Evolutionary conservation across 2,888 invertebrate species (phyloP).

Genomic region (Formica aserva): DNA sequence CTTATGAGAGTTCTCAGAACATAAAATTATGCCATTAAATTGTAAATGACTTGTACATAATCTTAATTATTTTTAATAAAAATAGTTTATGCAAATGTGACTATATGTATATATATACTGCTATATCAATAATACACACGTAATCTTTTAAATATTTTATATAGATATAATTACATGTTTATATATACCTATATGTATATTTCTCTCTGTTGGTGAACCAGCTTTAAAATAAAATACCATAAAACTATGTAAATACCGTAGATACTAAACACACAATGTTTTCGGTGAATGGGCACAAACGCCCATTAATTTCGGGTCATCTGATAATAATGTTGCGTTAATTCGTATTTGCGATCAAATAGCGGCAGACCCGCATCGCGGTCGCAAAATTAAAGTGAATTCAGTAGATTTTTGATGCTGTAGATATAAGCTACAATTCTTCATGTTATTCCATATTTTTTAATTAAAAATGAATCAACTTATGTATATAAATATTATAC

Average conservation of each 20-base stretch:
- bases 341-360: conserved; percentile 14
- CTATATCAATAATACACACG: not conserved
- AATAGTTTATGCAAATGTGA: no score
- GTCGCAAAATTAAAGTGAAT: conserved; percentile 5
- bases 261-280: conserved; percentile 1
- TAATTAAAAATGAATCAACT: not conserved
- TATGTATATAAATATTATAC: not conserved
- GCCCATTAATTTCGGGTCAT: conserved; percentile 11
- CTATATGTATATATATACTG: not conserved
- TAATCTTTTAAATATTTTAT: not conserved
- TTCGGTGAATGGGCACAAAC: not conserved
- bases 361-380: not conserved
- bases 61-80: no score
- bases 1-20: no score
- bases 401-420: not conserved
- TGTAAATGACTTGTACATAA: no score
- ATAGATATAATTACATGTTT: not conserved
- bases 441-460: not conserved
- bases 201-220: not conserved
- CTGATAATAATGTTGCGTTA: conserved; percentile 20
- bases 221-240: not conserved
- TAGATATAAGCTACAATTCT: not conserved
- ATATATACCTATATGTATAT: not conserved
- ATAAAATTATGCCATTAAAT: no score
- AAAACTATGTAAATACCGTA: not conserved